Conservation (phyloP, 2,797 vertebrate species). For the Chelon labrosus region DNA sequence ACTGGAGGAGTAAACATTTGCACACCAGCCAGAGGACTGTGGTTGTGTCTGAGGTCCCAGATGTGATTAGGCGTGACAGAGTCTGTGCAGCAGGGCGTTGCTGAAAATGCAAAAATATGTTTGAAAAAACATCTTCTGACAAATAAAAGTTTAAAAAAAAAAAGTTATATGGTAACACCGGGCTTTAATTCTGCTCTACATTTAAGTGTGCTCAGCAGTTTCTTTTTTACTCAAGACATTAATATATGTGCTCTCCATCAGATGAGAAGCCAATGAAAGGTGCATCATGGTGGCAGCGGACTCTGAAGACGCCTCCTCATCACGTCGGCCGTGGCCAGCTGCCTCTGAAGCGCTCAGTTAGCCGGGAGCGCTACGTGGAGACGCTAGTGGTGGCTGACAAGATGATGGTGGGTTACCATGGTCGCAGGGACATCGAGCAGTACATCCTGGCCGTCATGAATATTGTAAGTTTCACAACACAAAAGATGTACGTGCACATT, state of each 20-base stretch:
- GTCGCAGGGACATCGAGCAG: constrained; percentile 97
- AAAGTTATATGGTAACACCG: neutral
- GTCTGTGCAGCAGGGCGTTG: constrained; percentile 53
- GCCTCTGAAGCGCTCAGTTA: constrained; percentile 96
- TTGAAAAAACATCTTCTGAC: constrained; percentile 40
- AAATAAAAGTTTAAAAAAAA: constrained; percentile 39
- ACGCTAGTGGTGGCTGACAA: constrained; percentile 98
- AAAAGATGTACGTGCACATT: constrained; percentile 40
- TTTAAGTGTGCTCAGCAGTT: constrained; percentile 10
- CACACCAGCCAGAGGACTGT: constrained; percentile 40
- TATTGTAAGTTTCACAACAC: constrained; percentile 98
- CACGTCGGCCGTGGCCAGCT: constrained; percentile 92
- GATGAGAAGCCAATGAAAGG: constrained; percentile 96
- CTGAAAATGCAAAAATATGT: constrained; percentile 52
- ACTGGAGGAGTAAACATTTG: constrained; percentile 35
- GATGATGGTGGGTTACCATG: constrained; percentile 99
- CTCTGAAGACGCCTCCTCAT: constrained; percentile 89
- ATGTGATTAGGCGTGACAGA: constrained; percentile 57
- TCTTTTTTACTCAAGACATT: neutral
- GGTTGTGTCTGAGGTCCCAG: constrained; percentile 45
- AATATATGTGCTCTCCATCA: constrained; percentile 59
- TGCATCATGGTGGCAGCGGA: constrained; percentile 93
- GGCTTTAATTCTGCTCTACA: neutral
- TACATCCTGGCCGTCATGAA: constrained; percentile 99
- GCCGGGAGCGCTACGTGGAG: constrained; percentile 96